Evolutionary conservation across 2,113 vertebrate genomes (phyloP).

Genomic region (Maylandia zebra): DNA sequence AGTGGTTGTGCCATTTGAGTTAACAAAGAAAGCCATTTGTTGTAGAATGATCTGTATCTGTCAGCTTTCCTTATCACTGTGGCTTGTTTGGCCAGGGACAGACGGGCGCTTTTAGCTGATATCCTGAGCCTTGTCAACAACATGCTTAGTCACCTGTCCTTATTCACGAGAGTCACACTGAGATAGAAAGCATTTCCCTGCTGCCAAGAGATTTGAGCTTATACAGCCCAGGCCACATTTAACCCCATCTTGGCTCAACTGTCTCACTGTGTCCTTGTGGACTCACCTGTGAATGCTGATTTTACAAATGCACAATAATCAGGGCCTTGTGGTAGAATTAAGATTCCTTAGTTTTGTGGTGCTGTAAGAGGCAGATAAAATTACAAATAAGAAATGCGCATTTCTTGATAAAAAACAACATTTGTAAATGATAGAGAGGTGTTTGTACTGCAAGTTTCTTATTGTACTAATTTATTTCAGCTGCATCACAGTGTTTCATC

Average conservation of each 20-base stretch:
- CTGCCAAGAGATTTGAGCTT: constrained; percentile 17
- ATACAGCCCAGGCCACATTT: not conserved
- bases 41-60: constrained; percentile 12
- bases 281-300: not conserved
- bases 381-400: not conserved
- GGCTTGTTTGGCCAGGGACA: constrained; percentile 44
- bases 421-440: not conserved
- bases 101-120: constrained; percentile 8
- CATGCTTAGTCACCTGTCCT: constrained; percentile 28
- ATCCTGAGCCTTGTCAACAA: constrained; percentile 30
- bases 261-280: not conserved
- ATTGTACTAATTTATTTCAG: not conserved
- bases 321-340: not conserved
- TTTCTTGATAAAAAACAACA: not conserved
- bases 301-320: not conserved
- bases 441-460: not conserved
- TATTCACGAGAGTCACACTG: constrained; percentile 26
- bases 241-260: not conserved
- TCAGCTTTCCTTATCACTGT: constrained; percentile 35
- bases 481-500: not conserved
- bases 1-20: not conserved
- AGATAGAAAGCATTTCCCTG: not conserved
- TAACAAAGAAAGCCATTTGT: not conserved
- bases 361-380: not conserved
- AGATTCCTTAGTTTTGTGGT: not conserved